Evolutionary conservation across 2,797 vertebrate species (phyloP), one percentile per base, ranked within the genome.

Genomic region (Pseudotriccus pelzelni): DNA sequence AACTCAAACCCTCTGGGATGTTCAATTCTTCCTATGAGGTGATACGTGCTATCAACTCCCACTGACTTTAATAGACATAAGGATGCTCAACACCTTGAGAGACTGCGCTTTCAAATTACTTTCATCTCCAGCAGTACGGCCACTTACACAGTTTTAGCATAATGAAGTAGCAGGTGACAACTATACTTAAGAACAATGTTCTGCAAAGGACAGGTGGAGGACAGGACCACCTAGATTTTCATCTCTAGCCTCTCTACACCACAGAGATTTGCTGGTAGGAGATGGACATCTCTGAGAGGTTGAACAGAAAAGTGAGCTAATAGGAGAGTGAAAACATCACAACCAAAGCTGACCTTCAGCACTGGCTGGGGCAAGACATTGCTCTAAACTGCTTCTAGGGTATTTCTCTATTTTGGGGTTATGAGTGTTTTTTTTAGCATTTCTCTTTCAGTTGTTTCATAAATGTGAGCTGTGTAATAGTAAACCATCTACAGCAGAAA

Each of bases 11-110:
- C 87, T 74, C 37, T 0, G 0, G 82, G 82, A 84, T 37, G 37
- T 62, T 86, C 90, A 93, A 81, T 58, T 52, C 50, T 37, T 88
- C 69, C 77, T 91, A 4, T 50, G 89, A 94, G 89, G 85, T 74
- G 83, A 59, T 84, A 93, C 90, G 89, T 76, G 94, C 80, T 87
- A 70, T 82, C 80, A 93, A 5, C 56, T 94, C 89, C 83, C 87
- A 80, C 67, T 50, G 83, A 74, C 83, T 94, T 88, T 50, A 90
- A 78, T 11, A 27, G 82, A 81, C 41, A 60, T 67, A 73, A 90
- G 36, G 82, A 90, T 79, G 44, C 50, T 93, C 68, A 79, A 78
- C 82, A 92, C 66, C 91, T 88, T 76, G 62, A 87, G 86, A 58
- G 67, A 46, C 36, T 75, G 64, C 58, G 59, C 43, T 84, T 91